phyloP scores from a whole-genome alignment of 2,888 invertebrate genomes.

The Uropetala carovei region DNA sequence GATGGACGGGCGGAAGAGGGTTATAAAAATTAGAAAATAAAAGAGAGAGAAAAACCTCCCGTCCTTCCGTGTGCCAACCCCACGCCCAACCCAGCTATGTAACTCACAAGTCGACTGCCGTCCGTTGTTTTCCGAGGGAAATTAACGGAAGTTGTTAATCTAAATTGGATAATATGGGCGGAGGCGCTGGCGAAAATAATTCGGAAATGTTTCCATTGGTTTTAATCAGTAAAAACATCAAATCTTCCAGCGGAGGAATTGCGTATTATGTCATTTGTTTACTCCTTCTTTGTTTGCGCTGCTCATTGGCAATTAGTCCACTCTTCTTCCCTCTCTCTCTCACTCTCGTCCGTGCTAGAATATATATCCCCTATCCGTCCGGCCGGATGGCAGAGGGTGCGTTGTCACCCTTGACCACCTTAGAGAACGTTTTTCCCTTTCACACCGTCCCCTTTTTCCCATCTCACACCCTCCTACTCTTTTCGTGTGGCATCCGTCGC shows the following conservation, averaged over 20 bases:
- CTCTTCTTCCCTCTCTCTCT: conserved; percentile 6
- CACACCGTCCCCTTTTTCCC: conserved; percentile 19
- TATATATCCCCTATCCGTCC: background rate
- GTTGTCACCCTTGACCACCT: conserved; percentile 55
- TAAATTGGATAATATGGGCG: conserved; percentile 63
- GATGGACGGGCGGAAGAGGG: conserved; percentile 34
- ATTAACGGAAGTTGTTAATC: conserved; percentile 64
- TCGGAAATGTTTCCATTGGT: conserved; percentile 59
- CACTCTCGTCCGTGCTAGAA: background rate
- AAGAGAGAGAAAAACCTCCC: background rate
- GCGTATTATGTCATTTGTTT: conserved; percentile 62
- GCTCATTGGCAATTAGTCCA: conserved; percentile 61
- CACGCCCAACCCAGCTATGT: background rate
- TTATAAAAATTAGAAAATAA: background rate
- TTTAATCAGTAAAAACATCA: conserved; percentile 62
- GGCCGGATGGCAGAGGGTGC: conserved; percentile 20
- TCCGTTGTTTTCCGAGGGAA: conserved; percentile 21
- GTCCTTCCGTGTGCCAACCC: background rate
- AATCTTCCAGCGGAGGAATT: conserved; percentile 58
- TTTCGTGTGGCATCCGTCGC: background rate
- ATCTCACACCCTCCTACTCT: no score
- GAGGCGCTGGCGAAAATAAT: conserved; percentile 42
- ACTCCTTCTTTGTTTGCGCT: conserved; percentile 37
- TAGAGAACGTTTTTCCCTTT: conserved; percentile 46
- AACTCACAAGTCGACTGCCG: conserved; percentile 53